These are phyloP conservation scores for Apteryx owenii DNA, from an alignment of 2,113 vertebrate genomes.

Conservation along the genomic window DNA sequence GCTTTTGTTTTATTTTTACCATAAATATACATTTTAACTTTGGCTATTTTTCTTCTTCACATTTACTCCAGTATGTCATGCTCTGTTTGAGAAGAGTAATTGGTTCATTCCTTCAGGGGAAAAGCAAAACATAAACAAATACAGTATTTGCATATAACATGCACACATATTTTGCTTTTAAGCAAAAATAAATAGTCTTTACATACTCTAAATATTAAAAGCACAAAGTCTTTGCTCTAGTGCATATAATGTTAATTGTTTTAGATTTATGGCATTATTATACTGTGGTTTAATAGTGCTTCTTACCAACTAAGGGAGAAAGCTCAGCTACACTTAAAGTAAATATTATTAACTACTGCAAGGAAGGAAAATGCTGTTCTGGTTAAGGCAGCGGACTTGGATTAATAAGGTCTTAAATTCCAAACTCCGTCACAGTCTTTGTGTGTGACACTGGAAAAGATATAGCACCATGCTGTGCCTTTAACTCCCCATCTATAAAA, in stretches of 20 bases:
- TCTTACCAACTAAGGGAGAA: neutral
- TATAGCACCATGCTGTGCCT: neutral
- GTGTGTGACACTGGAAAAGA: neutral
- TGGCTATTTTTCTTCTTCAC: neutral
- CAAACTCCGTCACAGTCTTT: neutral
- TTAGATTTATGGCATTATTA: constrained; percentile 23
- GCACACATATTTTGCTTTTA: neutral
- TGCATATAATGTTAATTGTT: constrained; percentile 28
- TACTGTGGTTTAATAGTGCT: neutral
- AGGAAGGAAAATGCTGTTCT: constrained; percentile 5
- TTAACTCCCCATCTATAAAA: neutral
- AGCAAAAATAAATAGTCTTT: constrained; percentile 25
- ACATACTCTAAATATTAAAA: constrained; percentile 9
- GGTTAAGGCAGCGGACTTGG: neutral
- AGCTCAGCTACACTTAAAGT: neutral
- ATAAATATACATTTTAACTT: neutral
- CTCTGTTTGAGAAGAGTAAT: constrained; percentile 38
- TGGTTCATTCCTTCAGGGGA: constrained; percentile 11
- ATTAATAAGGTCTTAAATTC: constrained; percentile 42
- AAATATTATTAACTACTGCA: constrained; percentile 35
- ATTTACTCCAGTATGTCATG: neutral
- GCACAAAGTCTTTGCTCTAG: neutral
- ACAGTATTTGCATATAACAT: neutral
- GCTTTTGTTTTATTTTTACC: neutral
- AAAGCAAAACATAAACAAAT: constrained; percentile 20